Conservation (phyloP, 1,140 invertebrate genomes). For the Odontomachus brunneus region DNA sequence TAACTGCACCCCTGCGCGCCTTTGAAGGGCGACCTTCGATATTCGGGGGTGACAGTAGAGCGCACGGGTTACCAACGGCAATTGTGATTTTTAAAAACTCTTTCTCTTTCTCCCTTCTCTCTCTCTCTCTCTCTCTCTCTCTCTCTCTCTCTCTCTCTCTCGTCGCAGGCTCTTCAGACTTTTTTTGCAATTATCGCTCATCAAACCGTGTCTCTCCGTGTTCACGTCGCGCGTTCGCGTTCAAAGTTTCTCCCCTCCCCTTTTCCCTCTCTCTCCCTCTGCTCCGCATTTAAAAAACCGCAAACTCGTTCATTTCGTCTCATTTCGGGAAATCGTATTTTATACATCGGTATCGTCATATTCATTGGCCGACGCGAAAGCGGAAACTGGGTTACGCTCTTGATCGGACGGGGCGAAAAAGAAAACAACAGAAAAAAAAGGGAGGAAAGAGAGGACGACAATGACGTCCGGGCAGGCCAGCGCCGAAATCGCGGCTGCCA, state of each 20-base stretch:
- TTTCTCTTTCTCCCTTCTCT: too few relatives aligned
- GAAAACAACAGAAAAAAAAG: conserved; percentile 29
- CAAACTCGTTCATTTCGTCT: too few relatives aligned
- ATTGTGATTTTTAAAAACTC: conserved; percentile 6
- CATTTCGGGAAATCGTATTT: too few relatives aligned
- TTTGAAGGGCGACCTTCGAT: conserved; percentile 63
- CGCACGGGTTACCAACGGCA: background rate
- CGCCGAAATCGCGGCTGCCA: conserved; percentile 52
- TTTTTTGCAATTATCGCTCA: too few relatives aligned
- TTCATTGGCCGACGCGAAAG: conserved; percentile 27
- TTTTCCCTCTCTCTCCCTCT: too few relatives aligned
- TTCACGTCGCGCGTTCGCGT: too few relatives aligned
- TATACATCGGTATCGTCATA: conserved; percentile 1
- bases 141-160: too few relatives aligned
- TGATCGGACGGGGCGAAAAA: conserved; percentile 25
- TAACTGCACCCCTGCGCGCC: conserved; percentile 75
- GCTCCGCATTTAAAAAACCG: background rate
- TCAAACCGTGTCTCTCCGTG: too few relatives aligned
- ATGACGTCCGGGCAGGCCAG: conserved; percentile 30
- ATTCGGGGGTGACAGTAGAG: conserved; percentile 41
- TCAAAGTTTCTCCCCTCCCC: too few relatives aligned
- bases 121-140: too few relatives aligned
- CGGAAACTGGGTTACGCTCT: conserved; percentile 59
- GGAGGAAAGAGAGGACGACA: conserved; percentile 7
- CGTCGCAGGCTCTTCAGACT: too few relatives aligned